Percentiles rank a stretch among this genome's conserved stretches.
These are phyloP conservation scores for Anhinga anhinga DNA, from an alignment of 2,113 vertebrate genomes.

Conservation along the genomic window DNA sequence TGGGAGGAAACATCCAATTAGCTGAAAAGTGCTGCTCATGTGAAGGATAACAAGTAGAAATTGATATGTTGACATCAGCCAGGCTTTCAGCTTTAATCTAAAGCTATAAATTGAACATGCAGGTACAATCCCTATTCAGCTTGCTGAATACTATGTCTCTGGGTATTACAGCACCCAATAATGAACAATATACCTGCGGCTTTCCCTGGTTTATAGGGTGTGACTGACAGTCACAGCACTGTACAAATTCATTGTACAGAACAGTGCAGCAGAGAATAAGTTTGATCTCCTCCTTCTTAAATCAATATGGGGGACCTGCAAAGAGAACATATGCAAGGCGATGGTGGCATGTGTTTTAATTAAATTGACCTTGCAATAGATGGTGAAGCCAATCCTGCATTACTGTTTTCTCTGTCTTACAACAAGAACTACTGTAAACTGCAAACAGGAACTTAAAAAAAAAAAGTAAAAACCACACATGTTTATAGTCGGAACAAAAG, in stretches of 20 bases:
- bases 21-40: not conserved
- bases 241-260: not conserved
- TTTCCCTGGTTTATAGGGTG: not conserved
- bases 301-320: not conserved
- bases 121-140: not conserved
- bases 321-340: not conserved
- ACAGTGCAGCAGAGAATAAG: not conserved
- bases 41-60: conserved; percentile 30
- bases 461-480: fast-evolving
- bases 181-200: not conserved
- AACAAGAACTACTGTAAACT: not conserved
- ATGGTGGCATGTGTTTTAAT: not conserved
- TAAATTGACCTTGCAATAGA: not conserved
- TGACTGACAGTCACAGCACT: not conserved
- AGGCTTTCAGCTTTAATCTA: conserved; percentile 23
- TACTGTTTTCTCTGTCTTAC: not conserved
- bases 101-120: conserved; percentile 20
- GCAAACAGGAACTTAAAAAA: not conserved
- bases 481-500: not conserved
- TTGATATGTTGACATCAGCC: conserved; percentile 48
- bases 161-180: not conserved
- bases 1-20: conserved; percentile 62
- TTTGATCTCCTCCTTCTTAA: not conserved
- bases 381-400: not conserved
- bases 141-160: not conserved